Evolutionary conservation across 2,797 vertebrate species (phyloP), one percentile per base, ranked within the genome.

Genomic region (Cryptoblepharus egeriae): DNA sequence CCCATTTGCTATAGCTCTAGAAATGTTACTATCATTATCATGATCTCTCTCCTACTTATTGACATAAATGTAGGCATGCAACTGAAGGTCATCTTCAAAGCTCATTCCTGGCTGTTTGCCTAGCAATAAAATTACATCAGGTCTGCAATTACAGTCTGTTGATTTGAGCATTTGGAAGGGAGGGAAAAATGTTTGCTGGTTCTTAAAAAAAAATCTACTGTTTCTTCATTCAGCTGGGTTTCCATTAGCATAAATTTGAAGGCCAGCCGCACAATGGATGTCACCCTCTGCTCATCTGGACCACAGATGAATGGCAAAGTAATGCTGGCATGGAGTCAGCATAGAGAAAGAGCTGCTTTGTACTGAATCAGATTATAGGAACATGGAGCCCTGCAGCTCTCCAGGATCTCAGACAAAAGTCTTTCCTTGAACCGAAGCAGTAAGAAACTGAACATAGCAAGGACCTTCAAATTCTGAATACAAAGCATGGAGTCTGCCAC

Each of bases 101-200:
- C 79, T 73, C 83, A 79, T 0, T 0, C 20, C 61, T 82, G 85
- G 81, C 63, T 79, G 16, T 55, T 81, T 85, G 71, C 79, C 81
- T 32, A 87, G 45, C 1, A 0, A 84, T 77, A 75, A 82, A 76
- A 28, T 70, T 69, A 83, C 49, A 81, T 69, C 28, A 77, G 10
- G 30, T 24, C 20, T 55, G 9, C 32, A 74, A 55, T 39, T 79
- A 45, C 57, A 83, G 52, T 81, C 85, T 87, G 85, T 12, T 49
- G 77, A 63, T 86, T 49, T 77, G 74, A 4, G 61, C 65, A 82
- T 26, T 16, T 72, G 24, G 30, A 63, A 64, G 30, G 18, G 58
- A 57, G 28, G 42, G 2, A 22, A 61, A 15, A 20, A 4, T 74
- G 26, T 32, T 11, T 79, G 68, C 18, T 52, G 18, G 9, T 77